phyloP scores from a whole-genome alignment of 2,113 vertebrate genomes.

The Brienomyrus longianalis region DNA sequence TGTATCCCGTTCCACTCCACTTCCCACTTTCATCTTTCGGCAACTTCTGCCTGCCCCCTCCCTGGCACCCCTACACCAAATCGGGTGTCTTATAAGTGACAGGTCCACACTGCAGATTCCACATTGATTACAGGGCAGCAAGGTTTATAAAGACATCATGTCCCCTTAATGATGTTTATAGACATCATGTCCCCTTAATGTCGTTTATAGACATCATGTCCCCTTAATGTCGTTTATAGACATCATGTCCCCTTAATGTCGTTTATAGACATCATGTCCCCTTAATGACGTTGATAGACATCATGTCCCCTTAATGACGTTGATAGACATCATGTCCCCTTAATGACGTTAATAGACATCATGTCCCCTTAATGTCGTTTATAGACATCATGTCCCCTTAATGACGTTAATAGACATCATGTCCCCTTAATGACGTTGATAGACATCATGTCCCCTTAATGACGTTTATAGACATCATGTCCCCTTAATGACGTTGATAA shows the following conservation, averaged over 20 bases:
- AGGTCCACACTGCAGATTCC: neutral
- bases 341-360: too few species aligned
- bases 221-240: too few species aligned
- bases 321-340: neutral
- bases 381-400: neutral
- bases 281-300: neutral
- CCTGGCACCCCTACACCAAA: neutral
- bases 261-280: neutral
- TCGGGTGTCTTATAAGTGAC: neutral
- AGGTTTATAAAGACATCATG: too few species aligned
- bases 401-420: neutral
- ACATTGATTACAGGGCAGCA: neutral
- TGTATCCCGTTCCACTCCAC: conserved; percentile 24
- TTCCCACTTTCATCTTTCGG: conserved; percentile 25
- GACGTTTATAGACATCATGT: too few species aligned
- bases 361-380: neutral
- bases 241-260: neutral
- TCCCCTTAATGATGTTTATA: too few species aligned
- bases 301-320: neutral
- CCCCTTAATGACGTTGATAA: too few species aligned
- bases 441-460: neutral
- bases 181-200: too few species aligned
- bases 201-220: neutral
- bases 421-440: neutral
- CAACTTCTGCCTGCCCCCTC: neutral